phyloP scores from a whole-genome alignment of 2,888 invertebrate genomes.

The Ceriagrion tenellum region DNA sequence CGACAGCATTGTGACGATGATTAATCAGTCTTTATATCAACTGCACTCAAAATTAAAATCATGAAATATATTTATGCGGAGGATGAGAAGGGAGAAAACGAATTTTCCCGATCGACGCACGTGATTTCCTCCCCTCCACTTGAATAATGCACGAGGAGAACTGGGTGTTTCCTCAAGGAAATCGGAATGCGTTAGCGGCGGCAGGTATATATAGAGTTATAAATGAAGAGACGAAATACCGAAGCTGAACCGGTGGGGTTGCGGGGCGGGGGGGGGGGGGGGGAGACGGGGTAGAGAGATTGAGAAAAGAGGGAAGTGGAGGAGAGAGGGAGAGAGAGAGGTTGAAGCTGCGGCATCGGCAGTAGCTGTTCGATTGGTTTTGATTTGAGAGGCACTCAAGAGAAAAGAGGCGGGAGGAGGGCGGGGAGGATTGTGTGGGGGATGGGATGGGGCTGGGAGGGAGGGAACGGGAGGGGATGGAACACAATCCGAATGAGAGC shows the following conservation, averaged over 20 bases:
- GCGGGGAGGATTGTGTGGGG: not conserved
- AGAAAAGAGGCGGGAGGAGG: not conserved
- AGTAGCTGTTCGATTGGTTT: conserved; percentile 53
- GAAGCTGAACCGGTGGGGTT: not conserved
- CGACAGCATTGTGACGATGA: too few relatives aligned
- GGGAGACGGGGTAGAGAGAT: not conserved
- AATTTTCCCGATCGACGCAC: not conserved
- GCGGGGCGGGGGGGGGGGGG: not conserved
- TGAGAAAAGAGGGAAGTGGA: too few relatives aligned
- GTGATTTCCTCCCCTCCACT: not conserved
- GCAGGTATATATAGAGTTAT: not conserved
- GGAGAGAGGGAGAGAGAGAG: not conserved
- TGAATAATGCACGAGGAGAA: not conserved
- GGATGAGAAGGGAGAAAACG: too few relatives aligned
- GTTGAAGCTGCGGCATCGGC: not conserved
- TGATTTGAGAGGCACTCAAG: conserved; percentile 62
- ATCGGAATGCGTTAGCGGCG: not conserved
- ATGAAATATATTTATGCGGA: too few relatives aligned
- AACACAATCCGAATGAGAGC: not conserved
- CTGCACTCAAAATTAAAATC: too few relatives aligned
- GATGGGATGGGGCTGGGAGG: not conserved
- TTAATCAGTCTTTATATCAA: too few relatives aligned
- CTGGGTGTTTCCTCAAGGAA: not conserved
- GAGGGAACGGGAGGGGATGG: not conserved
- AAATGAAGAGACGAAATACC: conserved; percentile 35